Evolutionary conservation across 2,888 invertebrate genomes (phyloP), one percentile per base, ranked within the genome.

Genomic region (Zele albiditarsus): DNA sequence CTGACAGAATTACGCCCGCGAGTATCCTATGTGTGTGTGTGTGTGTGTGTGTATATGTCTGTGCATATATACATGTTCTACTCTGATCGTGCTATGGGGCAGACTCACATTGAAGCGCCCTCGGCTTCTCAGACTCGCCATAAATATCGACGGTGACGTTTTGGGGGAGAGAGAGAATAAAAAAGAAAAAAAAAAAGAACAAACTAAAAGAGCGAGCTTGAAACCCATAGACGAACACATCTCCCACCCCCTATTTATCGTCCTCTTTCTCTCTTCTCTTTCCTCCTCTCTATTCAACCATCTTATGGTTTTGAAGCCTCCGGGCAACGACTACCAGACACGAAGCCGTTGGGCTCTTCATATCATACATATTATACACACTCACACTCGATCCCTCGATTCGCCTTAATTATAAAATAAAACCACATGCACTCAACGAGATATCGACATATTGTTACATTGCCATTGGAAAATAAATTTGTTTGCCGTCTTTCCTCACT

Each of bases 101-200:
- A 79, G 80, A 57, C 46, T 74, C 79, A 80, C 80, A 81, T 84
- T 81, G 82, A 83, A 82, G 53, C 53, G 80, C 82, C 82, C 81
- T 79, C 79, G 78, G 80, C 78, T 78, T 77, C 83, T 83, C 83
- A 84, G 85, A 83, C 84, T 85, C 82, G 85, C 86, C 89, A 89
- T 89, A 89, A 89, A 89, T 89, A 88, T 88, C 84, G 83, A 76
- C 84, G 84, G 84, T 84, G 88, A 87, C 87, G 83, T 84, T 85
- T 84, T 78, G 79, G 76, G 78, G 76, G 77, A 70, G 74, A 77
- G 74, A 69, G 74, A 77, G 75, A 77, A 77, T 74, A 63, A 46
- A 72, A 79, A 81, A 79, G 79, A 80, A 80, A 80, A 73, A 80
- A 81, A 83, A 65, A 75, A 81, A 79, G 81, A n/a, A 53, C 4